Evolutionary conservation across 2,113 vertebrate species (phyloP).

Genomic region (Oplegnathus fasciatus): DNA sequence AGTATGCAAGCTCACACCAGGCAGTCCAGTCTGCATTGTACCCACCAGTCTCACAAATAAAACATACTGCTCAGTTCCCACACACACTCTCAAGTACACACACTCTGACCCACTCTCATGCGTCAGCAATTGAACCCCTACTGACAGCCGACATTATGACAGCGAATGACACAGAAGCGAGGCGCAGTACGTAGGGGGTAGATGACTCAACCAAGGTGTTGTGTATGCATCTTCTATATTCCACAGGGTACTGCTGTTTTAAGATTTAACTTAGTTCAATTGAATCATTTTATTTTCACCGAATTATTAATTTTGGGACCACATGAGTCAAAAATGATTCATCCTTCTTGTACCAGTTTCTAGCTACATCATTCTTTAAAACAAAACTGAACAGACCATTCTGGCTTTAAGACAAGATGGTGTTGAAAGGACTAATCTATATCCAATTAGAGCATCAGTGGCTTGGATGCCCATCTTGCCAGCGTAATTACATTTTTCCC

Average conservation of each 20-base stretch:
- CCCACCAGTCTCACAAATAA: slow-evolving; percentile 11
- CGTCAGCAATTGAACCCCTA: slow-evolving; percentile 67
- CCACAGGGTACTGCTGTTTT: not conserved
- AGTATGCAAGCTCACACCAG: not conserved
- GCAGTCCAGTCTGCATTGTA: not conserved
- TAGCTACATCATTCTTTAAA: not conserved
- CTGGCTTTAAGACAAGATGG: slow-evolving; percentile 18
- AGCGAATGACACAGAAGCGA: slow-evolving; percentile 59
- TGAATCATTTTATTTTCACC: not conserved
- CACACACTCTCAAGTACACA: slow-evolving; percentile 15
- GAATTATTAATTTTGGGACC: not conserved
- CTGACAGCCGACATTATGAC: slow-evolving; percentile 56
- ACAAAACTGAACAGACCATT: not conserved
- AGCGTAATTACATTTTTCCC: slow-evolving; percentile 57
- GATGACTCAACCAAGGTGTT: slow-evolving; percentile 67
- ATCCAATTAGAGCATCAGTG: slow-evolving; percentile 54
- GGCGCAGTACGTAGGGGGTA: slow-evolving; percentile 37
- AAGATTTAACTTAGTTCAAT: not conserved
- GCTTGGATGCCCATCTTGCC: slow-evolving; percentile 36
- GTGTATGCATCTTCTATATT: slow-evolving; percentile 18
- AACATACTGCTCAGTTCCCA: slow-evolving; percentile 17
- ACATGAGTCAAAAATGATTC: slow-evolving; percentile 4
- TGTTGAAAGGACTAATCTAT: slow-evolving; percentile 46
- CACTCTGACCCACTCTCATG: slow-evolving; percentile 56
- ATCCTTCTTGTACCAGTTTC: not conserved